Conservation (phyloP, 2,797 vertebrate species). For the Amblyraja radiata region DNA sequence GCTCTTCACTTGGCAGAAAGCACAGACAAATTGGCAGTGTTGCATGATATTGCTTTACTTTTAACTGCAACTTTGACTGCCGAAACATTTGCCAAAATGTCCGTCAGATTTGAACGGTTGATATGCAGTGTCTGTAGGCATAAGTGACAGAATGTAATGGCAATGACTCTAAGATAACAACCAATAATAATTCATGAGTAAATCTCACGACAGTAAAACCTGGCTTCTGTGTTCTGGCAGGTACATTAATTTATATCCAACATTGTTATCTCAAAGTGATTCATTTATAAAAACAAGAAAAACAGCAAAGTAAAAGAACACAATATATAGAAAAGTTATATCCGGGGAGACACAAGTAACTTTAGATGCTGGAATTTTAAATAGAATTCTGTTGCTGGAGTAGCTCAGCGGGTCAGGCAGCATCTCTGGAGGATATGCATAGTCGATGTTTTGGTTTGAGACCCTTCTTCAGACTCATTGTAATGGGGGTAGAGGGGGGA, state of each 20-base stretch:
- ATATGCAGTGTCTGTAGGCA: conserved; percentile 11
- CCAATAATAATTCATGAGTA: not conserved
- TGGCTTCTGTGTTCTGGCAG: not conserved
- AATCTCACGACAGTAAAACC: not conserved
- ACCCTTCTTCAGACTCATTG: no score
- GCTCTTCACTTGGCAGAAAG: conserved; percentile 52
- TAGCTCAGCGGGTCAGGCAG: no score
- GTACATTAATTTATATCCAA: not conserved
- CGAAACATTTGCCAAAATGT: conserved; percentile 64
- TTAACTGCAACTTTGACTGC: conserved; percentile 58
- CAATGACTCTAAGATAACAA: not conserved
- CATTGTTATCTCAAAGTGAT: no score
- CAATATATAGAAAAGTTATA: not conserved
- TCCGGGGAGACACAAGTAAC: not conserved
- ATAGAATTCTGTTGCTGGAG: no score
- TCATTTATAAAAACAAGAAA: not conserved
- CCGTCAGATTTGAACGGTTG: conserved; percentile 64
- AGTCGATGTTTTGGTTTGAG: no score
- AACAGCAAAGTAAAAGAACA: not conserved
- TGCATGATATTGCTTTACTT: conserved; percentile 58
- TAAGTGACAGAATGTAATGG: not conserved
- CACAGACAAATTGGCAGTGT: conserved; percentile 49
- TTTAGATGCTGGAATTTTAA: no score
- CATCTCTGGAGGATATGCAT: no score
- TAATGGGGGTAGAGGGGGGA: no score